Base-by-base conservation (phyloP, 1,140 invertebrate genomes). In the Paraescarpia echinospica region DNA sequence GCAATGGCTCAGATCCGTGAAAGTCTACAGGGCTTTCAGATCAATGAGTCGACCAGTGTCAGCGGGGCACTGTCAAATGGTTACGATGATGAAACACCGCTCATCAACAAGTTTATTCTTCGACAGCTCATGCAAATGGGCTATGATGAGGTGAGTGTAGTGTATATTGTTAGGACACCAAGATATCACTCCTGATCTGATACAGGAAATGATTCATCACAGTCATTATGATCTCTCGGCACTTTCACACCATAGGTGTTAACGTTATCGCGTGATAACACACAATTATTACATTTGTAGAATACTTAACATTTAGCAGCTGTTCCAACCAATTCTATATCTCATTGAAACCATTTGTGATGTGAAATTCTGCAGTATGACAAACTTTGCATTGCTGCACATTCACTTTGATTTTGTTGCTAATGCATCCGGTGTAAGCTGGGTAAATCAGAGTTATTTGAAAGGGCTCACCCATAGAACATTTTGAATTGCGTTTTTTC, bases 1-100 rank as follows among this genome's bases (percentile, higher is more conserved):
- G 98, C 98, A 94, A 97, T 98, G 96, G 97, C 97, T 96, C 97
- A 98, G 96, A 98, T 98, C 95, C 97, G 98, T 92, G 98, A 98
- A 95, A 98, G 98, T 90, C 96, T 98, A 93, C 96, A 98, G 94
- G 98, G 98, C 89, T 98, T 98, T 95, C 98, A 98, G 91, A 98
- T 98, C 96, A 94, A 93, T 91, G 95, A 92, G 95, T 94, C 93
- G 35, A 97, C 97, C 27, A 97, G 97, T 91, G 97, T 97, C 94
- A 97, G 97, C 93, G 97, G 97, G 91, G 97, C 97, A 94, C 97
- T 97, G 89, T 96, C 96, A 59, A 97, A 97, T 59, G 97, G 97
- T 94, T 96, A 97, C 31, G 97, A 97, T 96, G 96, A 94, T 33
- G 93, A 94, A 34, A 89, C 35, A 34, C n/a, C 91, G n/a, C 93